Conservation (phyloP, 1,140 invertebrate genomes). For the Drosophila melanica region DNA sequence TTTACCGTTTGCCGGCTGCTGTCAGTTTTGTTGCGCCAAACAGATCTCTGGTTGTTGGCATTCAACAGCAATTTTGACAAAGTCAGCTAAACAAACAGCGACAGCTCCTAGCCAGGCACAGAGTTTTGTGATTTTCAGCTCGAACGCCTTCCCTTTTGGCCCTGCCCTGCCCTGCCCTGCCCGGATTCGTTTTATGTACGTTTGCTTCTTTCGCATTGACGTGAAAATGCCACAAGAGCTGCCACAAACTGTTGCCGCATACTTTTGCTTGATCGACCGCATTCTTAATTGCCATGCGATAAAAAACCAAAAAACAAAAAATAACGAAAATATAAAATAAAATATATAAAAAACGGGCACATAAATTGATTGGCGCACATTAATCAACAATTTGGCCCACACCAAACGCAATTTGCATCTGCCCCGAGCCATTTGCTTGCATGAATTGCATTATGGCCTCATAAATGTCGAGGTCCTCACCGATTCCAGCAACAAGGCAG, state of each 20-base stretch:
- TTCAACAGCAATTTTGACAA: conserved; percentile 67
- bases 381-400: conserved; percentile 54
- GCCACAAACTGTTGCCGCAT: conserved; percentile 55
- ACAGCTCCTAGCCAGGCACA: conserved; percentile 19
- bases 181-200: conserved; percentile 14
- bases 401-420: conserved; percentile 14
- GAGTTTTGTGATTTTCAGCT: conserved; percentile 38
- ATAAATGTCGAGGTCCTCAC: conserved; percentile 36
- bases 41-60: conserved; percentile 57
- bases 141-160: conserved; percentile 49
- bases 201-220: conserved; percentile 32
- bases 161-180: neutral
- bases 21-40: conserved; percentile 57
- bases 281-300: conserved; percentile 39
- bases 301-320: too few relatives aligned
- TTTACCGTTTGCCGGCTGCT: conserved; percentile 37
- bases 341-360: neutral
- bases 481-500: conserved; percentile 20
- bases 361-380: conserved; percentile 53
- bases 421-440: conserved; percentile 10
- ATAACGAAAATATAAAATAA: too few relatives aligned
- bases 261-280: conserved; percentile 23
- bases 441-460: conserved; percentile 38
- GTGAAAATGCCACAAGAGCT: conserved; percentile 38
- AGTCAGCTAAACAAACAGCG: conserved; percentile 49